Conservation (phyloP, 2,113 vertebrate genomes). For the Silurus meridionalis region DNA sequence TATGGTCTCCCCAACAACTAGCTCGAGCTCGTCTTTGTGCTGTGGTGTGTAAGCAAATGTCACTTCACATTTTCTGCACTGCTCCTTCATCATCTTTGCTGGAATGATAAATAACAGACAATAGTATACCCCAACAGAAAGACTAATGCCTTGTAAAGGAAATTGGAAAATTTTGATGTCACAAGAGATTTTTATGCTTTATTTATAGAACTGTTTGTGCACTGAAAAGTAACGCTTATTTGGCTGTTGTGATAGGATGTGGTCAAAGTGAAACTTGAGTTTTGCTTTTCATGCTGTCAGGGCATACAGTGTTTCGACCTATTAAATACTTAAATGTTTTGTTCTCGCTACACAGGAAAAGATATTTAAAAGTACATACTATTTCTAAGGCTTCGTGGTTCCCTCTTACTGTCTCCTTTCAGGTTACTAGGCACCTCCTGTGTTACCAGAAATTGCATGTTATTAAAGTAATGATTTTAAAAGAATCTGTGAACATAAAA, state of each 20-base stretch:
- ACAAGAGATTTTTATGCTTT: neutral
- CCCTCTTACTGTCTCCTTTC: constrained; percentile 64
- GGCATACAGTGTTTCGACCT: neutral
- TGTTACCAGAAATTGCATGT: constrained; percentile 27
- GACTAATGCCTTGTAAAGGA: neutral
- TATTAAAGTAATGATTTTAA: neutral
- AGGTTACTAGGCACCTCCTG: constrained; percentile 74
- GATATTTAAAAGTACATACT: constrained; percentile 54
- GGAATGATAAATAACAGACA: constrained; percentile 46
- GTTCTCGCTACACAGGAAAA: neutral
- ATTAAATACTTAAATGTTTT: neutral
- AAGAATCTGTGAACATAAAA: neutral
- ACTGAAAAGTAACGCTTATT: neutral
- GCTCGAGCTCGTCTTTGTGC: constrained; percentile 77
- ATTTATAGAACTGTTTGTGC: neutral
- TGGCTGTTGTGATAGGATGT: constrained; percentile 39
- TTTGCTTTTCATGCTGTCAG: constrained; percentile 8
- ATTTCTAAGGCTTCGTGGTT: constrained; percentile 74
- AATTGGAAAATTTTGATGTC: neutral
- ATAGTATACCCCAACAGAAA: neutral
- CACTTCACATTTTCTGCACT: constrained; percentile 77
- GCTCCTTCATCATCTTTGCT: constrained; percentile 63
- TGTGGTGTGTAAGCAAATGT: constrained; percentile 68
- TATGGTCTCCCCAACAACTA: constrained; percentile 76
- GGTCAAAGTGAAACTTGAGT: constrained; percentile 29